Base-by-base conservation (phyloP, 2,888 invertebrate genomes). In the Coleophora deauratella region DNA sequence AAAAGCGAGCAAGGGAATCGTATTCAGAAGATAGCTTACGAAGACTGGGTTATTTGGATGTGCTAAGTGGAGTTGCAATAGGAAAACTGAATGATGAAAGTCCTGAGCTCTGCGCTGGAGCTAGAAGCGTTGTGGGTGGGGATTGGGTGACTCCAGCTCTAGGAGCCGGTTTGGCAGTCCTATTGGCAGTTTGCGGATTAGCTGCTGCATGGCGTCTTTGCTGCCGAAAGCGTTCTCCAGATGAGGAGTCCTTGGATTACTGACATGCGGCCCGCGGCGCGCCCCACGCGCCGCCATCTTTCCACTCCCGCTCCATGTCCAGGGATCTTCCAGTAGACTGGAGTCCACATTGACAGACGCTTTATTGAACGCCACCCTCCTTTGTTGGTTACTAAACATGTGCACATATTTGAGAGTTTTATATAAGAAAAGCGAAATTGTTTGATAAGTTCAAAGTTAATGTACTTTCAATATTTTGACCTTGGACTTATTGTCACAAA, bases 51-150 rank as follows among this genome's bases (percentile, higher is more conserved):
- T 88, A 88, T 51, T 75, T 87, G 41, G 87, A 86, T 52, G 79
- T 72, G 45, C 61, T 79, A 46, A 74, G 59, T 46, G 84, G 72
- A 42, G 71, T 76, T 41, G 74, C 76, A 13, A 65, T 84, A 37
- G 84, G 86, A 2, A 87, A 88, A 45, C 70, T 91, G 37, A 90
- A 92, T 54, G 94, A 95, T 66, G 94, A 95, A 66, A 90, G 94
- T 0, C 88, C 91, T 0, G 92, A 93, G 58, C 82, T 93, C 10
- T 94, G 94, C 62, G 86, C 88, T 14, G 80, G 87, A 12, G 85
- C 84, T 1, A 73, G 79, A 13, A 85, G 76, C 51, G 68, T 75
- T 2, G 77, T 72, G 1, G 72, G 82, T 4, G 80, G 86, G 1
- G 89, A 90, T 49, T 90, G 90, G 90, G 79, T 88, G 33, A 89